phyloP scores from a whole-genome alignment of 2,113 vertebrate genomes.

The Anarhynchus alexandrinus region DNA sequence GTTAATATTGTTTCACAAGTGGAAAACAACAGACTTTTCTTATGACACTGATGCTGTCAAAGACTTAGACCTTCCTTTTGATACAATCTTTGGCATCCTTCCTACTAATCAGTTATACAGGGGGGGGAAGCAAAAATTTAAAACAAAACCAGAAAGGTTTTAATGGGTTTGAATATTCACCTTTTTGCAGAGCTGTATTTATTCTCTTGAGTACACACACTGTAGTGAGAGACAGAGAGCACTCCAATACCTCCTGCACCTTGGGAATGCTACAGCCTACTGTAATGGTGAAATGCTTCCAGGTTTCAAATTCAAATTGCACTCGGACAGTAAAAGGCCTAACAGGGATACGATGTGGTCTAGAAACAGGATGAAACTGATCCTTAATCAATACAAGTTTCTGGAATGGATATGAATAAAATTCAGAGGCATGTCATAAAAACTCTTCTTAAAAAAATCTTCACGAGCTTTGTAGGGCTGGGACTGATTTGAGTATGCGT shows the following conservation, averaged over 20 bases:
- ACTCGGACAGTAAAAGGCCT: neutral
- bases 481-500: neutral
- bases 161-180: neutral
- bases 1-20: neutral
- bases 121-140: neutral
- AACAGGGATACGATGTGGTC: rapidly evolving
- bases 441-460: neutral
- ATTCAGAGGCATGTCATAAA: neutral
- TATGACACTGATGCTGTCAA: neutral
- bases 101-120: neutral
- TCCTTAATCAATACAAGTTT: neutral
- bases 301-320: neutral
- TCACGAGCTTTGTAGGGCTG: neutral
- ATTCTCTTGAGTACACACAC: neutral
- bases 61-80: neutral
- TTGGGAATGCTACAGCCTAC: neutral
- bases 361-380: neutral
- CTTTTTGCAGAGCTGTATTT: neutral
- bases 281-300: neutral
- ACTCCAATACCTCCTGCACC: neutral
- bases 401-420: neutral
- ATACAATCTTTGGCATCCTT: neutral
- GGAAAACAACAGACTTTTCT: neutral
- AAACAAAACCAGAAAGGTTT: neutral
- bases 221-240: neutral